These are phyloP conservation scores for Zoanthus sansibaricus DNA, from an alignment of 92 coral and sea anemone genomes.

Conservation along the genomic window DNA sequence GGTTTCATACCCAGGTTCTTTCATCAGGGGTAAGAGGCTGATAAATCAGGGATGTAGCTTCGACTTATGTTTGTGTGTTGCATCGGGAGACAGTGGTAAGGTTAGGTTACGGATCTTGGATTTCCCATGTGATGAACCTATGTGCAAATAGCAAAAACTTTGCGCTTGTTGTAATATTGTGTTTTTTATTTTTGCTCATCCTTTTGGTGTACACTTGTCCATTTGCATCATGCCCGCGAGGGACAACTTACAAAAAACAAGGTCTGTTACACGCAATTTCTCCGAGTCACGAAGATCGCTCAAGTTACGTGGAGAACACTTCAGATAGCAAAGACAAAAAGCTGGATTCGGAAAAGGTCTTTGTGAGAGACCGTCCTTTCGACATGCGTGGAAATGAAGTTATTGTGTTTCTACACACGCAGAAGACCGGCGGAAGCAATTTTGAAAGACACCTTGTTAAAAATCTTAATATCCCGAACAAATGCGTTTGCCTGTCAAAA, in stretches of 20 bases:
- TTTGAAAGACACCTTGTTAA: conserved; percentile 90
- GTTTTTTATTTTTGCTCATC: conserved; percentile 22
- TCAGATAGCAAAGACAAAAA: conserved; percentile 8
- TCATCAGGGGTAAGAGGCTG: no score
- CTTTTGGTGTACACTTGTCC: conserved; percentile 29
- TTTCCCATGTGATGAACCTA: conserved; percentile 41
- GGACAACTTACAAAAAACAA: background rate
- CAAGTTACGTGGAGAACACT: conserved; percentile 2
- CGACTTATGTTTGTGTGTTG: no score
- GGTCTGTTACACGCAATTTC: background rate
- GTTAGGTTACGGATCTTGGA: background rate
- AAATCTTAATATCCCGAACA: conserved; percentile 65
- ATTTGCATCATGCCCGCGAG: conserved; percentile 32
- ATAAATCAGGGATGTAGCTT: no score
- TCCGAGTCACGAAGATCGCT: conserved; percentile 20
- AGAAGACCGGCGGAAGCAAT: conserved; percentile 94
- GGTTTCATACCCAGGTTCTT: no score
- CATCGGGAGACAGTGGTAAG: background rate
- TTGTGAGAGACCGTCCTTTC: conserved; percentile 54
- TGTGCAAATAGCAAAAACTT: conserved; percentile 42
- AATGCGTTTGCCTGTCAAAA: conserved; percentile 70
- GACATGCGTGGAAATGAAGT: conserved; percentile 71
- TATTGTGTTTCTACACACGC: conserved; percentile 93
- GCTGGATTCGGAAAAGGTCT: background rate
- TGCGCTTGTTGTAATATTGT: conserved; percentile 15